A percentile compares a stretch with the other conserved stretches of the same genome.
Conservation (phyloP, 2,797 vertebrate genomes). For the Urosaurus nigricauda region DNA sequence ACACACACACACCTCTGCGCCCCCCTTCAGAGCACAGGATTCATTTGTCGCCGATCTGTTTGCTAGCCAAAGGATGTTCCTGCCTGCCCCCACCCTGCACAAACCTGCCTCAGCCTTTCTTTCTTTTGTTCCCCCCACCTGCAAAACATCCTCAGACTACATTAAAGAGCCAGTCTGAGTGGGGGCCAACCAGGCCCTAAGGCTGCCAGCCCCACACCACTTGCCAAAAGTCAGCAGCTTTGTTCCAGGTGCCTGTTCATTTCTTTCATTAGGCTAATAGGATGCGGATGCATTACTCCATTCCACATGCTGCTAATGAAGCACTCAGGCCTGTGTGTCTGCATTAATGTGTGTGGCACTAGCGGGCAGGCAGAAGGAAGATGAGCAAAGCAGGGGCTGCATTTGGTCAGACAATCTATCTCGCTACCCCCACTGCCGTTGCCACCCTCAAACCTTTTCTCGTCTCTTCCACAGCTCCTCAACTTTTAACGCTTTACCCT, state of each 20-base stretch:
- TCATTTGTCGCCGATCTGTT: background rate
- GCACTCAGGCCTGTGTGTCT: conserved; percentile 77
- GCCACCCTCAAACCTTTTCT: conserved; percentile 19
- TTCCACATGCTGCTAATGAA: conserved; percentile 78
- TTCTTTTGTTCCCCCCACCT: rapidly evolving
- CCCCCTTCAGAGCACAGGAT: background rate
- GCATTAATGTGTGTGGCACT: conserved; percentile 76
- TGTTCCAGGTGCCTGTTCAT: conserved; percentile 77
- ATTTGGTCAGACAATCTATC: conserved; percentile 59
- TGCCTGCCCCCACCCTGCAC: background rate
- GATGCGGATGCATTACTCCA: conserved; percentile 79
- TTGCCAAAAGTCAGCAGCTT: conserved; percentile 75
- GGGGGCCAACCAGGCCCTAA: conserved; percentile 40
- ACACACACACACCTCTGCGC: background rate
- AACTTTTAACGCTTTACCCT: background rate
- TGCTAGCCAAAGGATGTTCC: background rate
- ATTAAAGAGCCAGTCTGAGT: background rate
- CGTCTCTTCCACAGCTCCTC: background rate
- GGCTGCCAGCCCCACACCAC: conserved; percentile 63
- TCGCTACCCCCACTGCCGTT: too few species aligned
- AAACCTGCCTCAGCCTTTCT: background rate
- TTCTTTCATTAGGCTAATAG: conserved; percentile 80
- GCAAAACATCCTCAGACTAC: background rate
- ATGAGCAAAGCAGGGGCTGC: conserved; percentile 60
- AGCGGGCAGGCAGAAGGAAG: background rate